Evolutionary conservation across 2,113 vertebrate species (phyloP), one percentile per base, ranked within the genome.

Genomic region (Protobothrops mucrosquamatus): DNA sequence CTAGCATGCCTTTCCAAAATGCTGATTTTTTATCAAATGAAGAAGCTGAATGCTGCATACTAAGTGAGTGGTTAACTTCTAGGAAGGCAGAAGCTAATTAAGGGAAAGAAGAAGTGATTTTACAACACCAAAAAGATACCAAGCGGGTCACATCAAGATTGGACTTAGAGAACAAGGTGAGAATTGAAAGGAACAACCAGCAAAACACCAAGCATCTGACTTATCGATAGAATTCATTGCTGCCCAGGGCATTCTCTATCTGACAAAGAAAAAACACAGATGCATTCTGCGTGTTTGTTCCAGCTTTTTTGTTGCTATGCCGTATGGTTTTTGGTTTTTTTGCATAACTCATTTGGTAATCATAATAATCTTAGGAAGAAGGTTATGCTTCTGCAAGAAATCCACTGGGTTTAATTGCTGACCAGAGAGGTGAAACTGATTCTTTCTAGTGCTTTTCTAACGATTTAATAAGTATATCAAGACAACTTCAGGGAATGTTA

Each of bases 21-120:
- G 91, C 81, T 91, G 92, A 91, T 92, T 94, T n/a, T 51, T 95
- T 96, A 94, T 96, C 94, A 89, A 96, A 94, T 91, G 90, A 26
- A 90, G 94, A 95, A 95, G 92, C 91, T 93, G 90, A 89, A 92
- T 20, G 24, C 54, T 85, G 48, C 6, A 85, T 55, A 39, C 51
- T 91, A 64, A 87, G 81, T 91, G 93, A 18, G 59, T 48, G 55
- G 11, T 81, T 91, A 6, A 26, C 51, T 89, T 87, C 0, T 0
- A 81, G 52, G 94, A 94, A 55, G 87, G 52, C 0, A 0, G 91
- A 93, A 93, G 94, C 91, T 94, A 94, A 94, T 92, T 46, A 85
- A 91, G n/a, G 12, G 11, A 91, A 93, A 94, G 94, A 95, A 56
- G 95, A 95, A 94, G 59, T 0, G 46, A 90, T 34, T 95, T 93